Evolutionary conservation across 2,113 vertebrate genomes (phyloP), one percentile per base, ranked within the genome.

Genomic region (Periophthalmus modestus): DNA sequence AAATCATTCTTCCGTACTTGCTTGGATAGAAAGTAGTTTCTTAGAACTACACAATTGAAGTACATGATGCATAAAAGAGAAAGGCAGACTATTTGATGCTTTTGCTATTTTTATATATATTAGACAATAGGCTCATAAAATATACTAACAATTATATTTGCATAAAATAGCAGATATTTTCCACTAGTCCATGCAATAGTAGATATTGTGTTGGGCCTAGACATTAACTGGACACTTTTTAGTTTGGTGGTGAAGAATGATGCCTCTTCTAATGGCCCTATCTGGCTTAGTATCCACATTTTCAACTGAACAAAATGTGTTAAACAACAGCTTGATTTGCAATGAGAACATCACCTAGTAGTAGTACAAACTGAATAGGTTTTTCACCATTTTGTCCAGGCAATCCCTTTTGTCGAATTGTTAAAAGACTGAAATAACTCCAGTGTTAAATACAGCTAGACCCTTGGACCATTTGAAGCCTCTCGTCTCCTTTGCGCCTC

Each of bases 361-460:
- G 59, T 62, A 47, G 16, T 43, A 65, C 43, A 66, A 69, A 46
- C 24, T 62, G 61, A 72, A 19, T 54, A 66, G 81, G 59, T 62
- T 79, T 36, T 1, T 4, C 55, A 48, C 48, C 28, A 21, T 74
- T 43, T 80, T 84, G 79, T 68, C 69, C 72, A 68, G 72, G 57
- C 80, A 81, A 83, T 69, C 78, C 70, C 69, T 71, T 66, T 77
- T 73, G 61, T 71, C 24, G 34, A 70, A 75, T 39, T 50, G 47
- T 63, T 55, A 79, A 75, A 58, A 73, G 71, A 63, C 46, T 33
- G 23, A 70, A 80, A 24, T 21, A 58, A 74, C 54, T n/a, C 33
- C 9, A 0, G 34, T 71, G 68, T 84, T 85, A 80, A 82, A 85
- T 36, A 80, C 74, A 81, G 85, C 78, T 69, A 52, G 54, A 61